Evolutionary conservation across 2,888 invertebrate species (phyloP), one percentile per base, ranked within the genome.

Genomic region (Mylabris sibirica): DNA sequence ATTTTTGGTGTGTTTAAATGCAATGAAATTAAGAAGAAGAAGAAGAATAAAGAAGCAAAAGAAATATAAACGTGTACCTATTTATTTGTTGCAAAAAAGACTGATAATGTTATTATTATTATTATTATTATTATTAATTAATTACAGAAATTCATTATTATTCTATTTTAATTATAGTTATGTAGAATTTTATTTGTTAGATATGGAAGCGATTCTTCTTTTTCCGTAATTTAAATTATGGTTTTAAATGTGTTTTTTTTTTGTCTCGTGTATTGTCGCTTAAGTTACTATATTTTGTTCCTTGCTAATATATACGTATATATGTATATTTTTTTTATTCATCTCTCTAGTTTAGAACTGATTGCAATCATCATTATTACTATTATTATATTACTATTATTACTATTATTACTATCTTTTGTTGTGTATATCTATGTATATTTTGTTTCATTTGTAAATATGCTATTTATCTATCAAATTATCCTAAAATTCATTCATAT

Each of bases 371-470:
- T 69, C 72, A 74, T 73, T 71, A 73, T 69, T 72, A 68, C 62
- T 1, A 44, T 75, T 72, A 71, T 73, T 74, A 68, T 66, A 63
- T 74, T 73, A 72, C n/a, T n/a, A n/a, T n/a, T n/a, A n/a, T n/a
- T n/a, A n/a, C n/a, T 73, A 64, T 69, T 68, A 65, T 67, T 72
- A 65, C 61, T 72, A 44, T 44, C 38, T 12, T 44, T 44, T 44
- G 44, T 67, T 65, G 61, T 72, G 44, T 49, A 20, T 49, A 8
- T 49, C 6, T 20, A 49, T 20, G 6, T 44, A 44, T 44, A 41
- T 44, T 49, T 2, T 49, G n/a, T 73, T 70, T 76, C 71, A 44
- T 70, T 63, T 78, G 77, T 76, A 76, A 67, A 77, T 77, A 76
- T 63, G 67, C 74, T 67, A 67, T 67, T 68, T 72, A 67, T 72